These are phyloP conservation scores for Dicerorhinus sumatrensis DNA, from an alignment of 2,113 vertebrate genomes.

Conservation along the genomic window DNA sequence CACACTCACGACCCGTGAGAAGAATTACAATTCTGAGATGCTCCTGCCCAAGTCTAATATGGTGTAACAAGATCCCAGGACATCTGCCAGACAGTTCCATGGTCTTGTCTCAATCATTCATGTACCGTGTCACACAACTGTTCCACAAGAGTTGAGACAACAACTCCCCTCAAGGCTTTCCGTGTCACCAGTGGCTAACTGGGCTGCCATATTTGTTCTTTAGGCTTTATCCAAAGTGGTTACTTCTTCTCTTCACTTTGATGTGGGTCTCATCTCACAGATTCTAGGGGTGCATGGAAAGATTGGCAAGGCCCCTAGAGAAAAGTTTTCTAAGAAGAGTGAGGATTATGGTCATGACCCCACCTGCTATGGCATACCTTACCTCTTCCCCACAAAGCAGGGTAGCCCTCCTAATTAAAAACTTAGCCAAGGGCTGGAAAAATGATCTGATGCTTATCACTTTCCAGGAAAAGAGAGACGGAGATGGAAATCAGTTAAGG, in stretches of 20 bases:
- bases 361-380: neutral
- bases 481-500: neutral
- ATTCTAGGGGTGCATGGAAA: neutral
- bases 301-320: neutral
- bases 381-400: neutral
- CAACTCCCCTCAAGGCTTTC: neutral
- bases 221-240: neutral
- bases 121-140: fast-evolving
- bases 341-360: neutral
- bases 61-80: neutral
- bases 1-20: neutral
- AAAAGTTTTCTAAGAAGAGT: neutral
- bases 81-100: neutral
- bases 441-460: neutral
- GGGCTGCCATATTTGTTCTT: neutral
- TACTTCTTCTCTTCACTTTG: neutral
- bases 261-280: neutral
- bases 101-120: neutral
- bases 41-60: neutral
- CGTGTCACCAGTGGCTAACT: neutral
- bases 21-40: neutral
- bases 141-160: neutral
- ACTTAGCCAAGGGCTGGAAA: neutral
- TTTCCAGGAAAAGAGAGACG: neutral
- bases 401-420: neutral